phyloP scores from a whole-genome alignment of 2,888 invertebrate species.

The Ormyrus rosae region DNA sequence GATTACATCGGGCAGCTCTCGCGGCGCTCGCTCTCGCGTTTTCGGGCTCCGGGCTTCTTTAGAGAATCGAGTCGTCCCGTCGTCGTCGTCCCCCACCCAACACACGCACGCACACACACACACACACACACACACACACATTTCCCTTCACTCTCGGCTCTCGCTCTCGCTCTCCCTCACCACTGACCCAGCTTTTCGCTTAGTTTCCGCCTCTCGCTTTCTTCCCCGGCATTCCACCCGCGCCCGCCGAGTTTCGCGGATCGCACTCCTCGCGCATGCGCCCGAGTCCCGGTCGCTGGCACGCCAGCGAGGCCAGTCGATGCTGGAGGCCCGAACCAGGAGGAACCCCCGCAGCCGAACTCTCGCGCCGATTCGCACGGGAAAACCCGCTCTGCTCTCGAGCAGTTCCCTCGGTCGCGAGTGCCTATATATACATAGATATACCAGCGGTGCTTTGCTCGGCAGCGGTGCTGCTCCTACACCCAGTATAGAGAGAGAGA shows the following conservation, averaged over 20 bases:
- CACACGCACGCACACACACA: too few relatives aligned
- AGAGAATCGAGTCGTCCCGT: too few relatives aligned
- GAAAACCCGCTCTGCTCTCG: not conserved
- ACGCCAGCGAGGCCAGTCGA: slow-evolving; percentile 64
- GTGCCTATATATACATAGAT: too few relatives aligned
- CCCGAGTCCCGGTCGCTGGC: slow-evolving; percentile 30
- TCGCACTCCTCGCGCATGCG: slow-evolving; percentile 58
- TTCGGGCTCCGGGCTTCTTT: not conserved
- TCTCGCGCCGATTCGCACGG: slow-evolving; percentile 51
- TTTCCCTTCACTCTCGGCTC: too few relatives aligned
- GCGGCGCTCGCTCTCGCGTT: not conserved
- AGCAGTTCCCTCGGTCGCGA: too few relatives aligned
- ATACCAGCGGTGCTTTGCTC: too few relatives aligned
- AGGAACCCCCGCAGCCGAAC: slow-evolving; percentile 43
- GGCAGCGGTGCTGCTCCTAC: too few relatives aligned
- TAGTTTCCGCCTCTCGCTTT: not conserved
- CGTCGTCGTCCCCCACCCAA: not conserved
- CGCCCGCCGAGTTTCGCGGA: slow-evolving; percentile 3
- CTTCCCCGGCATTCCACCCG: not conserved
- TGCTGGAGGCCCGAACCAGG: slow-evolving; percentile 64
- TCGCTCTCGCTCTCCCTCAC: not conserved
- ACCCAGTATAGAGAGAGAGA: not conserved
- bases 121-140: too few relatives aligned
- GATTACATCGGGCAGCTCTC: not conserved
- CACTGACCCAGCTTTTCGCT: slow-evolving; percentile 40